These are phyloP conservation scores for Galeopterus variegatus DNA, from an alignment of 2,113 vertebrate species.

Conservation along the genomic window DNA sequence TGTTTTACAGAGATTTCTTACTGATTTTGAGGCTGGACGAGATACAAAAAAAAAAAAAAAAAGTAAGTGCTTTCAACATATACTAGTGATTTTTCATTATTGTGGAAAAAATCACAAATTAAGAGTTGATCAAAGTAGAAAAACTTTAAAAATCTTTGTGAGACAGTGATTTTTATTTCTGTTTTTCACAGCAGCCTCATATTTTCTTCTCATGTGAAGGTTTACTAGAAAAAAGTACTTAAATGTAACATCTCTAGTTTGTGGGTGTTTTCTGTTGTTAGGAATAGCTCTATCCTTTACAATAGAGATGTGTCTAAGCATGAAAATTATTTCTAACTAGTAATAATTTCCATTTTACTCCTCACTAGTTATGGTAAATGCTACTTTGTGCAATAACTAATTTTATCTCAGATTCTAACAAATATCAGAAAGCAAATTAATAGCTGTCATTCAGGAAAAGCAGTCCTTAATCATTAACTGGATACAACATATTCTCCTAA, in stretches of 20 bases:
- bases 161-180: constrained; percentile 24
- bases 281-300: background rate
- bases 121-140: constrained; percentile 18
- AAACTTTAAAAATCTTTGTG: background rate
- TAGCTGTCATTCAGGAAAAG: constrained; percentile 26
- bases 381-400: background rate
- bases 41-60: background rate
- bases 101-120: background rate
- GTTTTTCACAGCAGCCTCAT: constrained; percentile 1
- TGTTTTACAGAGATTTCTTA: constrained; percentile 19
- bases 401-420: constrained; percentile 46
- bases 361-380: constrained; percentile 4
- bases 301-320: constrained; percentile 9
- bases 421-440: constrained; percentile 6
- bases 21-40: background rate
- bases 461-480: background rate
- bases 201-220: constrained; percentile 47
- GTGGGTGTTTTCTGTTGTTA: background rate
- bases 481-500: background rate
- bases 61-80: constrained; percentile 35
- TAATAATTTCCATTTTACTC: constrained; percentile 31
- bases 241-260: background rate
- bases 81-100: background rate
- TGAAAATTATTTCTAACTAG: constrained; percentile 35
- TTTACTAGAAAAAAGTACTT: background rate